phyloP scores from a whole-genome alignment of 2,113 vertebrate genomes.

The Canis aureus region DNA sequence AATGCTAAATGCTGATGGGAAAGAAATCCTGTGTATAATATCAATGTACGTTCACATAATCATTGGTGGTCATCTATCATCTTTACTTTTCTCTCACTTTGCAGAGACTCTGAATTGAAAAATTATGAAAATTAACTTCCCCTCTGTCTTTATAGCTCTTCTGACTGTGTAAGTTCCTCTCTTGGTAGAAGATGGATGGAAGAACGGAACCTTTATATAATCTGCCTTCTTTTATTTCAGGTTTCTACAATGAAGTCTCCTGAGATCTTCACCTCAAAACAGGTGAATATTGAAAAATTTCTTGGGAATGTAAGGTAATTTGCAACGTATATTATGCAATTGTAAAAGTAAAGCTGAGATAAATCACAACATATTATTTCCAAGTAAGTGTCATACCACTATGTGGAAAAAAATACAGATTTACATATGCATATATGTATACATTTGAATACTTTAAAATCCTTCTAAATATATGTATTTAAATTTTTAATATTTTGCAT shows the following conservation, averaged over 20 bases:
- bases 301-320: conserved; percentile 26
- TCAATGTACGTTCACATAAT: neutral
- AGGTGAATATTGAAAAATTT: conserved; percentile 36
- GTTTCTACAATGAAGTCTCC: conserved; percentile 15
- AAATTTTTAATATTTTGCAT: neutral
- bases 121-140: conserved; percentile 6
- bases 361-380: conserved; percentile 49
- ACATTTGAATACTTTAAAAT: neutral
- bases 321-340: fast-evolving
- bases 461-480: conserved; percentile 19
- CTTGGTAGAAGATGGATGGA: neutral
- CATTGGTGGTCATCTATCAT: neutral
- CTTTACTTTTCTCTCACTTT: neutral
- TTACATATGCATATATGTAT: neutral
- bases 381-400: neutral
- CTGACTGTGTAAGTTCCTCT: neutral
- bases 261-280: neutral
- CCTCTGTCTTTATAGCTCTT: neutral
- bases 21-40: neutral
- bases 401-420: conserved; percentile 34
- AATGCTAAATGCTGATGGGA: neutral
- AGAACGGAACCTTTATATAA: neutral
- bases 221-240: conserved; percentile 25
- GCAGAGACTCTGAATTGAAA: conserved; percentile 12
- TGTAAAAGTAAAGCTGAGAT: conserved; percentile 60